Evolutionary conservation across 2,888 invertebrate genomes (phyloP).

Genomic region (Drosophila borealis): DNA sequence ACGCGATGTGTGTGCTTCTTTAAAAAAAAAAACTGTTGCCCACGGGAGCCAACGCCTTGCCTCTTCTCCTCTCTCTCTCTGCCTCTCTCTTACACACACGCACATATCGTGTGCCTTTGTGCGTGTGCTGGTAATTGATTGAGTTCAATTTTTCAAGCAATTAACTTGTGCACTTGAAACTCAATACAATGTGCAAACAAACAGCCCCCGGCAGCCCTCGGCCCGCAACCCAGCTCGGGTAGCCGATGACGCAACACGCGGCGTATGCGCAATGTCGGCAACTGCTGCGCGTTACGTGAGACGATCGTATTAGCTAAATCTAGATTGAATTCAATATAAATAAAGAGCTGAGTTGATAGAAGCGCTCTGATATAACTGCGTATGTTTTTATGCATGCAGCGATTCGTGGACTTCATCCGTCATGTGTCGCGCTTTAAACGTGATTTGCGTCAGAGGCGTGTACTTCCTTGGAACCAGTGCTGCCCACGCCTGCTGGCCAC

Average conservation of each 20-base stretch:
- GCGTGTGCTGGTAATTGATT: conserved; percentile 67
- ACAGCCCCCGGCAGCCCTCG: conserved; percentile 11
- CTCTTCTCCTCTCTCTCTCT: not conserved
- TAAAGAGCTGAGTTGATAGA: not conserved
- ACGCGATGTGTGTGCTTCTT: conserved; percentile 15
- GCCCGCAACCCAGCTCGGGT: conserved; percentile 2
- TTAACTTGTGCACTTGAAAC: conserved; percentile 71
- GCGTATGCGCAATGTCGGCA: conserved; percentile 40
- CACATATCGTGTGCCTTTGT: conserved; percentile 13
- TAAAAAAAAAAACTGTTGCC: conserved; percentile 24
- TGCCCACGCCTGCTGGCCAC: not conserved
- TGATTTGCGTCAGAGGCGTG: conserved; percentile 43
- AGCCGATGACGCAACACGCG: conserved; percentile 29
- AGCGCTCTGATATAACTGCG: no score
- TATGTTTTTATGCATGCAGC: no score
- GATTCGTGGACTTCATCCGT: conserved; percentile 3
- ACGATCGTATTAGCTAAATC: conserved; percentile 20
- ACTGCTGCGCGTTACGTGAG: conserved; percentile 16
- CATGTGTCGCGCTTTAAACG: conserved; percentile 39
- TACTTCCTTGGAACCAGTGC: conserved; percentile 11
- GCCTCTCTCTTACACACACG: not conserved
- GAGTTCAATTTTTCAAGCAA: conserved; percentile 78
- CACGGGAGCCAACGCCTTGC: conserved; percentile 12
- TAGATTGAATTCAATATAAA: conserved; percentile 11
- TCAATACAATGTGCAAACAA: conserved; percentile 69